Percentiles rank a stretch among this genome's conserved stretches.
Conservation (phyloP, 2,797 vertebrate species). For the Chaunax sp. region DNA sequence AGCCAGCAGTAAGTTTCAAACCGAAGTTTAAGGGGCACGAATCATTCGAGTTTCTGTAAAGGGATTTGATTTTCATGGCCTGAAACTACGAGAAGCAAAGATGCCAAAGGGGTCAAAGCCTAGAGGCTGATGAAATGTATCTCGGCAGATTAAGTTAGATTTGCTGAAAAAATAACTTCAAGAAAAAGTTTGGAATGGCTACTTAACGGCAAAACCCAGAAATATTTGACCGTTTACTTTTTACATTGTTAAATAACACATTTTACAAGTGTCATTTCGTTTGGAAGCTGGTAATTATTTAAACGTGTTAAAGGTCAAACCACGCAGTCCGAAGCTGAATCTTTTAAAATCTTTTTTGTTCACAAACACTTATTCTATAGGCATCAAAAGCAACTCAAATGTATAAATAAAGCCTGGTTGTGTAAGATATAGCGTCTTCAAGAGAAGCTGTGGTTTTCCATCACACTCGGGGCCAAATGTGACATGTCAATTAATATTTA, state of each 20-base stretch:
- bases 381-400: slow-evolving; percentile 16
- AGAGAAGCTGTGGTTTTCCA: slow-evolving; percentile 17
- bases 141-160: slow-evolving; percentile 34
- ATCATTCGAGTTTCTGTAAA: slow-evolving; percentile 35
- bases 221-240: slow-evolving; percentile 5
- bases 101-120: slow-evolving; percentile 53
- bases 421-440: slow-evolving; percentile 14
- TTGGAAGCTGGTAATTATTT: slow-evolving; percentile 2
- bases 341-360: background rate
- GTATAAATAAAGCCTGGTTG: slow-evolving; percentile 3
- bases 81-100: slow-evolving; percentile 40
- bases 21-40: slow-evolving; percentile 51
- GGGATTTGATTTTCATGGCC: slow-evolving; percentile 51
- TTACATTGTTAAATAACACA: too few relatives aligned
- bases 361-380: background rate
- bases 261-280: background rate
- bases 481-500: slow-evolving; percentile 81
- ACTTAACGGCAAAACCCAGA: background rate
- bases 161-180: slow-evolving; percentile 17
- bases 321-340: background rate
- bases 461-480: slow-evolving; percentile 38
- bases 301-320: slow-evolving; percentile 45
- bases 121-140: slow-evolving; percentile 29
- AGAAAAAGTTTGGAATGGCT: slow-evolving; percentile 21
- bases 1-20: slow-evolving; percentile 60